These are phyloP conservation scores for Tapera naevia DNA, from an alignment of 2,797 vertebrate species.

Conservation along the genomic window DNA sequence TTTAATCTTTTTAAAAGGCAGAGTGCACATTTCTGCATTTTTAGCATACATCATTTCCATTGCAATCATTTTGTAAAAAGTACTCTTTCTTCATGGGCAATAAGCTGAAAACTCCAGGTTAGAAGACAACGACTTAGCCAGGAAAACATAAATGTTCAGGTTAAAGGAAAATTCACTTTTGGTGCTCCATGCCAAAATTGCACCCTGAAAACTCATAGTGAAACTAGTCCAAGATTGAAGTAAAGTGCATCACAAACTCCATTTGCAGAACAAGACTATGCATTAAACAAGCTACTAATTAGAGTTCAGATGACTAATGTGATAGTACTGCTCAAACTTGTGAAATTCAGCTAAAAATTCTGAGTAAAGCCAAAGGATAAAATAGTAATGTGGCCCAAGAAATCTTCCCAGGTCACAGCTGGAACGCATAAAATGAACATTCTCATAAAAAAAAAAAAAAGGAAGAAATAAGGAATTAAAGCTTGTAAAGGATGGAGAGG, in stretches of 20 bases:
- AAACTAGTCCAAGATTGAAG: background rate
- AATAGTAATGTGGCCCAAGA: background rate
- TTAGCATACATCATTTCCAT: background rate
- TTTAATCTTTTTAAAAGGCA: background rate
- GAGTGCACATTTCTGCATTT: background rate
- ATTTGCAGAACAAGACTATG: background rate
- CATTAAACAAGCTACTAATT: background rate
- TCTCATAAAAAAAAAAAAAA: background rate
- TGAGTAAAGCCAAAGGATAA: background rate
- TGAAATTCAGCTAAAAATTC: background rate
- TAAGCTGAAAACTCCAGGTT: background rate
- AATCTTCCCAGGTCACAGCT: background rate
- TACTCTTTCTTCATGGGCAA: background rate
- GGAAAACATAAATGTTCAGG: background rate
- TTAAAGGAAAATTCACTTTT: background rate
- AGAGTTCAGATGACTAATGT: background rate
- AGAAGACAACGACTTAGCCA: background rate
- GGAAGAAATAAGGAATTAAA: background rate
- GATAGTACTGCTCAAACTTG: background rate
- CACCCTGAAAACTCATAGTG: background rate
- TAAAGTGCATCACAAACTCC: background rate
- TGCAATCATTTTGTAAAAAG: background rate
- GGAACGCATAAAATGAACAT: background rate
- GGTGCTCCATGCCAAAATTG: accelerated
- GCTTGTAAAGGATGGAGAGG: background rate